Conservation (phyloP, 2,797 vertebrate species). For the Mycteria americana region DNA sequence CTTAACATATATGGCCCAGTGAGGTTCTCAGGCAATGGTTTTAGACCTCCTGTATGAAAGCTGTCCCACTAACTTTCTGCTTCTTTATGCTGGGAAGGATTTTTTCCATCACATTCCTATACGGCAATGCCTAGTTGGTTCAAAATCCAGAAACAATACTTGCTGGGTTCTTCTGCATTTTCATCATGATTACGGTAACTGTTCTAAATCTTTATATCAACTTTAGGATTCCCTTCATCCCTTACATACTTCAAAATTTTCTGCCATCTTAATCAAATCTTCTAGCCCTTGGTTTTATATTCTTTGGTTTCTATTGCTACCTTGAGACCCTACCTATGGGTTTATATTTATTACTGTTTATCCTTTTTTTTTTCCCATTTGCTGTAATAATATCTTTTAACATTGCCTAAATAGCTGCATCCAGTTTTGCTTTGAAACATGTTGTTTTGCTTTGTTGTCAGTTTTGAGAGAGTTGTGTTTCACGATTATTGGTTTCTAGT, state of each 20-base stretch:
- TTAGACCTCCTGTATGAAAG: not conserved
- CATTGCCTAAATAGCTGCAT: not conserved
- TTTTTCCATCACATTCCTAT: not conserved
- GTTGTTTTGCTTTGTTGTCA: not conserved
- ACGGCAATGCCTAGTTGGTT: fast-evolving
- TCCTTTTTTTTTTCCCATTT: not conserved
- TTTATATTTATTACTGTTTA: not conserved
- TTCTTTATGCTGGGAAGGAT: not conserved
- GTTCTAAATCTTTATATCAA: not conserved
- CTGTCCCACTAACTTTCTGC: not conserved
- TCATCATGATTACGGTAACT: not conserved
- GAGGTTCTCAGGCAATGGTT: not conserved
- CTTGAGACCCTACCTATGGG: not conserved
- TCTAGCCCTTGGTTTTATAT: not conserved
- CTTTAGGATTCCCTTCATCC: not conserved
- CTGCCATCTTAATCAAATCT: not conserved
- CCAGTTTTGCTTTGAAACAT: not conserved
- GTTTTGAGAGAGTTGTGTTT: not conserved
- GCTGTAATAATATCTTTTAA: not conserved
- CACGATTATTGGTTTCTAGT: not conserved
- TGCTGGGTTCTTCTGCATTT: not conserved
- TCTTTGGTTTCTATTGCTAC: not conserved
- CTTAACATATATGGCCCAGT: not conserved
- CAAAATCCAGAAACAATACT: not conserved
- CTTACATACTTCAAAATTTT: not conserved